Conservation (phyloP, 2,888 invertebrate genomes). For the Latrodectus elegans region DNA sequence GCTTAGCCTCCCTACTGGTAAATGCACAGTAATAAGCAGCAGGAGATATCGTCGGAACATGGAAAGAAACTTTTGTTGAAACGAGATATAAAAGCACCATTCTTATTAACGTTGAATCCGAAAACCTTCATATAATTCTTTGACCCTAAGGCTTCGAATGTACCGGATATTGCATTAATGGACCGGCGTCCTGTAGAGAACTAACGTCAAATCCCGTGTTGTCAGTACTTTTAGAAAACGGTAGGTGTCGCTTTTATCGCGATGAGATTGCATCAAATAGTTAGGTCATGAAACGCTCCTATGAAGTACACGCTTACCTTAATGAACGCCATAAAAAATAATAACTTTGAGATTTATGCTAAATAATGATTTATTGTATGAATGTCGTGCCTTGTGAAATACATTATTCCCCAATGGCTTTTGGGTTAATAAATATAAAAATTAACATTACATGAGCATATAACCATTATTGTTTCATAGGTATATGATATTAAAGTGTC, state of each 20-base stretch:
- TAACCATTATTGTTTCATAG: no score
- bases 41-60: neutral
- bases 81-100: neutral
- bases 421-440: no score
- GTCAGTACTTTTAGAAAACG: neutral
- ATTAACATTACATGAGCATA: no score
- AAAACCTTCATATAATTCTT: constrained; percentile 15
- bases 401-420: no score
- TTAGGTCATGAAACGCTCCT: no score
- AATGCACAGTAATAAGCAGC: neutral
- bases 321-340: no score
- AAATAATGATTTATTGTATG: no score
- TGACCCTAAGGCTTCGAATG: neutral
- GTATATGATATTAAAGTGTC: no score
- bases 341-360: no score
- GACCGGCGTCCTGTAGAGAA: constrained; percentile 11
- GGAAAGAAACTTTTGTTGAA: constrained; percentile 2
- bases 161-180: constrained; percentile 35
- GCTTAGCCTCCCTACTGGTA: neutral
- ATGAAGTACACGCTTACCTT: no score
- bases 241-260: neutral
- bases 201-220: neutral
- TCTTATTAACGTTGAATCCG: neutral
- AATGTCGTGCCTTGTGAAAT: no score
- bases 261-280: no score